phyloP scores from a whole-genome alignment of 1,140 invertebrate genomes.

The Drosophila bifasciata region DNA sequence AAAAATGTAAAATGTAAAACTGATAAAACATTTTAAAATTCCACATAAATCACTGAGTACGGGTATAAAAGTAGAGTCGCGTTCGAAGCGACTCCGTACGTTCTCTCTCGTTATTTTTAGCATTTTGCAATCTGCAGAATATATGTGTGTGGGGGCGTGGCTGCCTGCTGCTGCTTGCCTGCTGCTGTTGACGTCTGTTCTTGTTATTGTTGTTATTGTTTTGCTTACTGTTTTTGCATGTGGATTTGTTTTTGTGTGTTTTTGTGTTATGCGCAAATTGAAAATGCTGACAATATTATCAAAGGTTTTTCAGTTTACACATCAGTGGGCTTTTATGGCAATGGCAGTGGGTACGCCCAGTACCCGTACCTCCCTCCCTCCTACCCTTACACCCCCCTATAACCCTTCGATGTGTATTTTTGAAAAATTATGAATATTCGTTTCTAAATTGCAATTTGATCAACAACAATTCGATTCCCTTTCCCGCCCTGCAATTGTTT shows the following conservation, averaged over 20 bases:
- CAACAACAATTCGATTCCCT: no score
- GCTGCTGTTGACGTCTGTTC: slow-evolving; percentile 53
- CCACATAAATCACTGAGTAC: no score
- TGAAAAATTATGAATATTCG: slow-evolving; percentile 48
- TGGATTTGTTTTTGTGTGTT: slow-evolving; percentile 43
- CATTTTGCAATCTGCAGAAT: slow-evolving; percentile 22
- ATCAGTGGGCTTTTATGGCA: slow-evolving; percentile 74
- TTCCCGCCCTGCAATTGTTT: slow-evolving; percentile 69
- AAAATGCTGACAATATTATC: slow-evolving; percentile 82
- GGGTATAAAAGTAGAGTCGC: no score
- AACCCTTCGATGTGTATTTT: background rate
- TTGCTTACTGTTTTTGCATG: slow-evolving; percentile 25
- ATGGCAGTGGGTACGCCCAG: slow-evolving; percentile 33
- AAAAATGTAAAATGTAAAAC: no score
- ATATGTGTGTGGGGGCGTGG: slow-evolving; percentile 43
- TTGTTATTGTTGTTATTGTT: no score
- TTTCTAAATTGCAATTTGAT: slow-evolving; percentile 81
- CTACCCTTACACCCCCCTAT: background rate
- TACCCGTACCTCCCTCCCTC: background rate
- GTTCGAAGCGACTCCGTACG: no score
- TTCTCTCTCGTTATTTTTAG: no score
- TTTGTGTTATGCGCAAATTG: slow-evolving; percentile 72
- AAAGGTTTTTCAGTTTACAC: slow-evolving; percentile 81
- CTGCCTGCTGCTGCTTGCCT: background rate
- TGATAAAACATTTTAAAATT: no score